Evolutionary conservation across 92 coral and sea anemone genomes (phyloP).

Genomic region (Blastomussa wellsi): DNA sequence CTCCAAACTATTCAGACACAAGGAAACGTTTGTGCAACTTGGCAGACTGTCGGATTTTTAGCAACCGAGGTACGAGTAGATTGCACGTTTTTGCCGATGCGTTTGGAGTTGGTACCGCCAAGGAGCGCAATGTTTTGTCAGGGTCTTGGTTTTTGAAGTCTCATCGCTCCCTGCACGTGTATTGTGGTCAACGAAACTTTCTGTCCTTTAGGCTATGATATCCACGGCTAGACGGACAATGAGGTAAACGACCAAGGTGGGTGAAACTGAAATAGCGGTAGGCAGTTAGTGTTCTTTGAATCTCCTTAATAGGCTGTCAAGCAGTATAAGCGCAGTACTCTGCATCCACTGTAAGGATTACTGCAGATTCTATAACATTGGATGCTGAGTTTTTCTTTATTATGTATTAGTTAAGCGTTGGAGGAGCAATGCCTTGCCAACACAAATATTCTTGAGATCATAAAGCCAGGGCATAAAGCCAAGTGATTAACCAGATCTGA

Average conservation of each 20-base stretch:
- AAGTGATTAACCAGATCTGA: not conserved
- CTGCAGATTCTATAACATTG: not conserved
- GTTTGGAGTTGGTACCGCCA: not conserved
- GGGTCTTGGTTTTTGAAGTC: not conserved
- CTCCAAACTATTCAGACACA: not conserved
- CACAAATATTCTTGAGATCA: not conserved
- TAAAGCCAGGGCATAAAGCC: no score
- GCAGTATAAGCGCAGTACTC: not conserved
- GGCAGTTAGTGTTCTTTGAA: not conserved
- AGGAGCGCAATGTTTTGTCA: not conserved
- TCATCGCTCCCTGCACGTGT: not conserved
- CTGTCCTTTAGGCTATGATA: not conserved
- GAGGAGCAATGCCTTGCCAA: not conserved
- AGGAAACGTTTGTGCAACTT: conserved; percentile 9
- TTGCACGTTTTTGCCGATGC: not conserved
- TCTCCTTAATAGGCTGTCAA: not conserved
- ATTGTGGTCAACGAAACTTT: not conserved
- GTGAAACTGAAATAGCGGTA: not conserved
- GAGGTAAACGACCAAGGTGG: not conserved
- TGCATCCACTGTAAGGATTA: not conserved
- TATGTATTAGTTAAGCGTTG: not conserved
- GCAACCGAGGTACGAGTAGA: not conserved
- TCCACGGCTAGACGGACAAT: not conserved
- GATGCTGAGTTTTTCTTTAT: not conserved
- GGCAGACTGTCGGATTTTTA: not conserved